These are phyloP conservation scores for Harmothoe impar DNA, from an alignment of 2,888 invertebrate species.

Conservation along the genomic window DNA sequence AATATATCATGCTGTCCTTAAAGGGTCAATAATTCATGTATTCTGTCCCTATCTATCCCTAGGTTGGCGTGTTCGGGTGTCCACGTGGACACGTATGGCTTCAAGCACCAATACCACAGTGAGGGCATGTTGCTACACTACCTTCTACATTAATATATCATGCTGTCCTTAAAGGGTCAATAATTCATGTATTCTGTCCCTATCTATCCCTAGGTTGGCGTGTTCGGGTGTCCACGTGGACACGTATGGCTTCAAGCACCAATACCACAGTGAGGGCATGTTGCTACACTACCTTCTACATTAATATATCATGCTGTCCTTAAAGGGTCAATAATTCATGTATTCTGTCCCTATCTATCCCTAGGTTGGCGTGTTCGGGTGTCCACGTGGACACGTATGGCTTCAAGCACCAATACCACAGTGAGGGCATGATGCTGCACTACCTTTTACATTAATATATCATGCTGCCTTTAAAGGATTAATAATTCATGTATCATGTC, in stretches of 20 bases:
- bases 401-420: constrained; percentile 75
- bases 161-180: too few relatives aligned
- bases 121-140: constrained; percentile 83
- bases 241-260: constrained; percentile 85
- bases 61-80: constrained; percentile 80
- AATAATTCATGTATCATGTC: not conserved
- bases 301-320: too few relatives aligned
- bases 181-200: not conserved
- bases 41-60: constrained; percentile 36
- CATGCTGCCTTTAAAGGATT: too few relatives aligned
- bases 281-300: constrained; percentile 85
- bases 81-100: constrained; percentile 85
- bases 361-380: constrained; percentile 80
- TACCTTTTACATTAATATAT: too few relatives aligned
- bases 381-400: constrained; percentile 84
- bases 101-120: constrained; percentile 84
- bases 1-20: too few relatives aligned
- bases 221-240: constrained; percentile 84
- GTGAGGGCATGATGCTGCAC: constrained; percentile 84
- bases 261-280: constrained; percentile 83
- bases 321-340: too few relatives aligned
- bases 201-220: constrained; percentile 75
- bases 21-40: too few relatives aligned
- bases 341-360: not conserved
- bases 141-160: too few relatives aligned